Conservation (phyloP, 2,113 vertebrate species). For the Dasyurus viverrinus region DNA sequence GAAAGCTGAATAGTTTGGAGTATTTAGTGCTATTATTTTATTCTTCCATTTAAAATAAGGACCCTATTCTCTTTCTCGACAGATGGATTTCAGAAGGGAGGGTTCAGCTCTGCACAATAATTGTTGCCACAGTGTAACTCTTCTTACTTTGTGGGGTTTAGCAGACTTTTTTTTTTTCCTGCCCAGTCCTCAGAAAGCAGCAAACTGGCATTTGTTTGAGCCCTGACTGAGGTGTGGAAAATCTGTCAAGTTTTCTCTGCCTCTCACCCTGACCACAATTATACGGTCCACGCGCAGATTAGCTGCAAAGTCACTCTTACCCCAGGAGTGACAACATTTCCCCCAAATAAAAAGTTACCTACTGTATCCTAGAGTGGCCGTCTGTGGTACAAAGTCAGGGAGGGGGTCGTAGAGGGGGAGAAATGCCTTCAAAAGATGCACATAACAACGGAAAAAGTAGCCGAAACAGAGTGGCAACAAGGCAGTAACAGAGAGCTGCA, state of each 20-base stretch:
- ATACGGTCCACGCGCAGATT: slow-evolving; percentile 73
- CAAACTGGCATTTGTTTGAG: slow-evolving; percentile 59
- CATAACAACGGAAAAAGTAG: slow-evolving; percentile 70
- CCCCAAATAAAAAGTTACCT: slow-evolving; percentile 61
- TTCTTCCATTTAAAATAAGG: neutral
- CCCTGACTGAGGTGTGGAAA: slow-evolving; percentile 59
- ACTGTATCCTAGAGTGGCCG: slow-evolving; percentile 65
- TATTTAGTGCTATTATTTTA: slow-evolving; percentile 28
- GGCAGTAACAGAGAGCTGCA: slow-evolving; percentile 80
- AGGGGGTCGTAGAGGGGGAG: slow-evolving; percentile 42
- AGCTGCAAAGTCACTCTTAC: slow-evolving; percentile 74
- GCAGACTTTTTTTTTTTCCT: slow-evolving; percentile 58
- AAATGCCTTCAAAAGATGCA: slow-evolving; percentile 73
- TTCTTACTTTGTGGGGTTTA: slow-evolving; percentile 43
- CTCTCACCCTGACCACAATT: slow-evolving; percentile 66
- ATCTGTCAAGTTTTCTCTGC: slow-evolving; percentile 59
- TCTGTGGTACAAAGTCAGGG: slow-evolving; percentile 68
- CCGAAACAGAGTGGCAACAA: slow-evolving; percentile 80
- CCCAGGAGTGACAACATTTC: slow-evolving; percentile 72
- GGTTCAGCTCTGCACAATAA: slow-evolving; percentile 50
- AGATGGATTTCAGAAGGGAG: slow-evolving; percentile 52
- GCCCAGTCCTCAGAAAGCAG: slow-evolving; percentile 51
- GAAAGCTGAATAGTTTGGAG: slow-evolving; percentile 8
- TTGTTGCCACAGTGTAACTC: slow-evolving; percentile 45
- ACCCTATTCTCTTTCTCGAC: slow-evolving; percentile 47